Percentiles rank a stretch among this genome's conserved stretches.
Conservation (phyloP, 1,140 invertebrate species). For the Zaprionus camerounensis region DNA sequence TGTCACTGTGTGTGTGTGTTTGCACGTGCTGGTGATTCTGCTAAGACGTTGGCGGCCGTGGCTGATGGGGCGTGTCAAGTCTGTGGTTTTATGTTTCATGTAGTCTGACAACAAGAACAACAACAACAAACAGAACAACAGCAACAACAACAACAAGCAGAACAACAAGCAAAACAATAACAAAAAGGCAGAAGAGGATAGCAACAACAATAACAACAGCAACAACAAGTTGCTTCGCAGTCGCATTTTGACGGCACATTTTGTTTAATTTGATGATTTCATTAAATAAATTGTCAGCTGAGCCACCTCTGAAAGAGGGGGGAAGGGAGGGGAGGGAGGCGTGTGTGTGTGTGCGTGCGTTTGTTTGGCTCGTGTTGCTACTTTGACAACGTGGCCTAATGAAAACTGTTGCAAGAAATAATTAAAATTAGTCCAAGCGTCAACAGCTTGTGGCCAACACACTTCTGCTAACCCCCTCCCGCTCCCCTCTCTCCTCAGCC, state of each 20-base stretch:
- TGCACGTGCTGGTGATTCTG: conserved; percentile 41
- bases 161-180: neutral
- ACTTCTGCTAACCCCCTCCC: neutral
- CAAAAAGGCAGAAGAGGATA: neutral
- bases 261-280: conserved; percentile 79
- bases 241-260: conserved; percentile 72
- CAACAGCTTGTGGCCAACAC: conserved; percentile 19
- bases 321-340: neutral
- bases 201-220: conserved; percentile 27
- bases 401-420: conserved; percentile 53
- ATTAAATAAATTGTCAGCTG: conserved; percentile 70
- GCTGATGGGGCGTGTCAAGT: conserved; percentile 50
- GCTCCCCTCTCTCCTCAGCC: neutral
- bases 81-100: conserved; percentile 75
- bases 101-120: conserved; percentile 45
- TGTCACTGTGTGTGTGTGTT: conserved; percentile 11
- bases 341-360: conserved; percentile 13
- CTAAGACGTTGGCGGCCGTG: neutral
- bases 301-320: neutral
- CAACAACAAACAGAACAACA: conserved; percentile 26
- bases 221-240: conserved; percentile 59
- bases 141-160: neutral
- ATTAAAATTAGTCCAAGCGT: conserved; percentile 62
- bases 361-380: conserved; percentile 16
- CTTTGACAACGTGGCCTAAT: conserved; percentile 26